Evolutionary conservation across 92 coral and sea anemone species (phyloP).

Genomic region (Bergia puertoricense): DNA sequence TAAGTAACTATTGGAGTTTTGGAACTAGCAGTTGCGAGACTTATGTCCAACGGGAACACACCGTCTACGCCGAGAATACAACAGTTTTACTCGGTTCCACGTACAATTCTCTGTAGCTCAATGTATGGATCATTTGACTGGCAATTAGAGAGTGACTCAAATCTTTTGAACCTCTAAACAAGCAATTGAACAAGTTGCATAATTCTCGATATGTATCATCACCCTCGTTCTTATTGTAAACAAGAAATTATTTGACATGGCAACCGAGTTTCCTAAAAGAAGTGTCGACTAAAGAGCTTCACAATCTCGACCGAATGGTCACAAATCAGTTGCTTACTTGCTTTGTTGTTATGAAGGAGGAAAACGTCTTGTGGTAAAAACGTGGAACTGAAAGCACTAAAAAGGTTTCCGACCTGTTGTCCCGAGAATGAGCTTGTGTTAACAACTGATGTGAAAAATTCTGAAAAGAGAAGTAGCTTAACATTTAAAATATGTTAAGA

Average conservation of each 20-base stretch:
- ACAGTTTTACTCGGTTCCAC: no score
- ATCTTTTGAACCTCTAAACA: no score
- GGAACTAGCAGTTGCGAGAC: no score
- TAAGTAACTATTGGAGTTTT: no score
- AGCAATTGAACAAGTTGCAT: no score
- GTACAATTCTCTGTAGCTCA: no score
- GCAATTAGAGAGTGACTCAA: no score
- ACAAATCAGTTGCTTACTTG: neutral
- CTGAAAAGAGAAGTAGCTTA: neutral
- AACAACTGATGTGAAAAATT: neutral
- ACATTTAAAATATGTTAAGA: no score
- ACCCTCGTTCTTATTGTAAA: neutral
- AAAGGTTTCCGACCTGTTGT: neutral
- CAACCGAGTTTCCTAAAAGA: neutral
- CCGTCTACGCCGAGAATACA: no score
- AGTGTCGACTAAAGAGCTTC: neutral
- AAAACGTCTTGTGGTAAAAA: constrained; percentile 1
- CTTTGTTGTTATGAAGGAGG: neutral
- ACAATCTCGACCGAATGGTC: neutral
- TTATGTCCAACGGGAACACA: no score
- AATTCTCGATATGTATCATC: no score
- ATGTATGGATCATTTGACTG: no score
- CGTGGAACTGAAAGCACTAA: neutral
- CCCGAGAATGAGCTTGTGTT: constrained; percentile 21
- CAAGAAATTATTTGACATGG: neutral